Percentiles rank a stretch among this genome's conserved stretches.
These are phyloP conservation scores for Percina caprodes DNA, from an alignment of 2,113 vertebrate species.

Conservation along the genomic window DNA sequence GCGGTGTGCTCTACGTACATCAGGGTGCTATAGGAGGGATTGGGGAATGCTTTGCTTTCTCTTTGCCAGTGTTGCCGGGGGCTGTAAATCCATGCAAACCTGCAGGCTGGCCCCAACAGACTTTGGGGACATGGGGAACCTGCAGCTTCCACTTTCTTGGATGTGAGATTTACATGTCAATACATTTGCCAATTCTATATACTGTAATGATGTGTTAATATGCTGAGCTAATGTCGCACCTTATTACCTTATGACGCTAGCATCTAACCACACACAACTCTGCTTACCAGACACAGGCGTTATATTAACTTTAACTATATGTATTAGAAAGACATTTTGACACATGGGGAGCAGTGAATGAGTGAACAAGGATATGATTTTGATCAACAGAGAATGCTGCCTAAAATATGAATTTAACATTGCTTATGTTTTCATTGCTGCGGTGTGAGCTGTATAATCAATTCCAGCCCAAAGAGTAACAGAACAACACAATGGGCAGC, in stretches of 20 bases:
- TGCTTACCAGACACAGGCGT: background rate
- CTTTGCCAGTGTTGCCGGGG: background rate
- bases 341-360: background rate
- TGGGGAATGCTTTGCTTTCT: background rate
- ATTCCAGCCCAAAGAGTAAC: background rate
- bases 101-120: background rate
- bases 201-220: background rate
- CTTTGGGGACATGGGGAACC: background rate
- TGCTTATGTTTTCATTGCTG: background rate
- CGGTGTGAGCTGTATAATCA: background rate
- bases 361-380: background rate
- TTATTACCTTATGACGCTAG: background rate
- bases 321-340: background rate
- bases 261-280: background rate
- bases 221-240: background rate
- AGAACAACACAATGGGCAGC: background rate
- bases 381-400: background rate
- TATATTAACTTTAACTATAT: background rate
- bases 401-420: background rate
- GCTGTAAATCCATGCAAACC: background rate
- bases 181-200: background rate
- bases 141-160: background rate
- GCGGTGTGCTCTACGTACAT: background rate
- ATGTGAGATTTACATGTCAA: background rate
- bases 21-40: background rate